These are phyloP conservation scores for Entelurus aequoreus DNA, from an alignment of 2,113 vertebrate genomes.

Conservation along the genomic window DNA sequence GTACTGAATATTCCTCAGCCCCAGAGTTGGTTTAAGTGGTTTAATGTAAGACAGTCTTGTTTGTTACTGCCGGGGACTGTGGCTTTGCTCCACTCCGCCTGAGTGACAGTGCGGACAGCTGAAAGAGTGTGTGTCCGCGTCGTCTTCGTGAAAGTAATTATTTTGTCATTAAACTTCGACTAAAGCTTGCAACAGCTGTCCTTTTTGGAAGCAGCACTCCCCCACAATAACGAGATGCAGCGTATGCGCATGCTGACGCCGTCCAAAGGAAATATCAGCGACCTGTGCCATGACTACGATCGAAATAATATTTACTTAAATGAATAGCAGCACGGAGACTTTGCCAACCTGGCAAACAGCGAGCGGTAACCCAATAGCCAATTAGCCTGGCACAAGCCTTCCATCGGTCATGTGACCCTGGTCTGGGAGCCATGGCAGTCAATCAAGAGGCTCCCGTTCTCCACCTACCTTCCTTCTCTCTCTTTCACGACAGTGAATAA, in stretches of 20 bases:
- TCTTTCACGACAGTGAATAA: conserved; percentile 29
- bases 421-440: not conserved
- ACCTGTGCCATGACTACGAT: too few relatives aligned
- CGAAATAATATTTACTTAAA: too few relatives aligned
- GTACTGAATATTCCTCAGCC: not conserved
- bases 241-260: not conserved
- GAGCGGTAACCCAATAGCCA: not conserved
- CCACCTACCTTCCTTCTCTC: conserved; percentile 7
- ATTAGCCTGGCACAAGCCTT: not conserved
- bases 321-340: not conserved
- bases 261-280: not conserved
- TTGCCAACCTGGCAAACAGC: not conserved
- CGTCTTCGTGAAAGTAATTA: not conserved
- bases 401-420: not conserved
- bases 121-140: not conserved
- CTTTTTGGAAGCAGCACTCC: not conserved
- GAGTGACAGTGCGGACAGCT: not conserved
- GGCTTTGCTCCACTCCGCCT: not conserved
- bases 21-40: not conserved
- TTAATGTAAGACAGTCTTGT: not conserved
- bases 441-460: not conserved
- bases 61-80: not conserved
- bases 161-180: not conserved
- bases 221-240: not conserved
- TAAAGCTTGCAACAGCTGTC: not conserved